These are phyloP conservation scores for Drosophila nr. medialis DNA, from an alignment of 2,888 invertebrate genomes.

Conservation along the genomic window DNA sequence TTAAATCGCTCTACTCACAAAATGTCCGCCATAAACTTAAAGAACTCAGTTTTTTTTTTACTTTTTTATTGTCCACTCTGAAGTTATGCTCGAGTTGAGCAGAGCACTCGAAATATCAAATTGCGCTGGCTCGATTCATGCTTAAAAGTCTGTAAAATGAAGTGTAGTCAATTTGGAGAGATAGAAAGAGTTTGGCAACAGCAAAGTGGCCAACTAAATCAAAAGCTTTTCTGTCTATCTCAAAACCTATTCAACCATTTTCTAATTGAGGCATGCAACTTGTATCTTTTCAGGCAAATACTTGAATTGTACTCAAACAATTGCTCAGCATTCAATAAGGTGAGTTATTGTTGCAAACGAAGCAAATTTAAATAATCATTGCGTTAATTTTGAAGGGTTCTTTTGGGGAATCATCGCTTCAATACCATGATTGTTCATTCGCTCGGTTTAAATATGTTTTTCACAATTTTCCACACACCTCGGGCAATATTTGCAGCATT, in stretches of 20 bases:
- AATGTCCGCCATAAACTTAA: constrained; percentile 18
- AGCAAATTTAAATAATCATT: background rate
- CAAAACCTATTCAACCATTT: background rate
- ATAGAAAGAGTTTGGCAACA: background rate
- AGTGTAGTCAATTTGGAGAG: background rate
- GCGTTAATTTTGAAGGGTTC: no score
- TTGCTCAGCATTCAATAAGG: constrained; percentile 8
- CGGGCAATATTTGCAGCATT: constrained; percentile 28
- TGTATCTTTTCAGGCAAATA: constrained; percentile 19
- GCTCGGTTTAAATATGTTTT: constrained; percentile 14
- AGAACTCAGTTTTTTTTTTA: background rate
- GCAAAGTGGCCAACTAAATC: no score
- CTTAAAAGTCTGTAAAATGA: background rate
- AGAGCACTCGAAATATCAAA: background rate
- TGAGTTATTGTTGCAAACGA: no score
- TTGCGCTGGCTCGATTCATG: background rate
- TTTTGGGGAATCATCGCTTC: no score
- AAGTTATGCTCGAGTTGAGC: background rate
- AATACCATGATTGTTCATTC: background rate
- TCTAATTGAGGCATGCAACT: background rate
- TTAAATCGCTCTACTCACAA: constrained; percentile 33
- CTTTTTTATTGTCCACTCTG: background rate
- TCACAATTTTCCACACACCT: background rate
- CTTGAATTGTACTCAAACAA: background rate
- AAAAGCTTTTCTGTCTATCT: no score